Base-by-base conservation (phyloP, 1,140 invertebrate genomes). In the Drosophila setifemur region DNA sequence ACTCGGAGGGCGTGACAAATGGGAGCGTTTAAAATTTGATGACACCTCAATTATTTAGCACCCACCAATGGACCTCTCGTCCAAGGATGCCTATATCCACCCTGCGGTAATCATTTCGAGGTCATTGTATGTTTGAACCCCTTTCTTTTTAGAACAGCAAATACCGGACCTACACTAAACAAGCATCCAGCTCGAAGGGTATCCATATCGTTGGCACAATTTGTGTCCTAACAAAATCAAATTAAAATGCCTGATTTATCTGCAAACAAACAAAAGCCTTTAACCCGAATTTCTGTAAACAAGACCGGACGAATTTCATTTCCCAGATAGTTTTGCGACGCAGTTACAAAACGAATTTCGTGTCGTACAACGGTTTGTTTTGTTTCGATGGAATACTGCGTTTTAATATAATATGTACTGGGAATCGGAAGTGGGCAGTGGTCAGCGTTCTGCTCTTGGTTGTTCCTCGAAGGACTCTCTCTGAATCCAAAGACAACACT, bases 191-290 rank as follows among this genome's bases (percentile, higher is more conserved):
- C 25, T 8, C 50, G 37, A 42, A 14, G 42, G 57, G 19, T n/a
- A 11, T 8, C 31, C 31, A 14, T 16, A 61, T 31, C 60, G 57
- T 64, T 49, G 60, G 60, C 57, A 49, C 40, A 25, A 6, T 29
- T 48, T 16, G 9, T 11, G 57, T 64, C 60, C 60, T 49, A 64
- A 31, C 25, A 37, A 58, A 64, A 64, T 63, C 57, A 64, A 64
- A 64, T 64, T 64, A 64, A 64, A 64, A 64, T 64, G 23, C 57
- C 64, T 48, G 60, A 64, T 64, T 64, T 64, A 64, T 64, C 33
- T 14, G 57, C 16, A 29, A 64, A 31, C 60, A 64, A 64, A 64
- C 60, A 26, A 18, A 29, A 29, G 31, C 60, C 57, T 64, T 26
- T 48, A 63, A 39, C 42, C 40, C 40, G 7, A 64, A 63, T 19